phyloP scores from a whole-genome alignment of 2,113 vertebrate species.

The Gallinago jamesoni region DNA sequence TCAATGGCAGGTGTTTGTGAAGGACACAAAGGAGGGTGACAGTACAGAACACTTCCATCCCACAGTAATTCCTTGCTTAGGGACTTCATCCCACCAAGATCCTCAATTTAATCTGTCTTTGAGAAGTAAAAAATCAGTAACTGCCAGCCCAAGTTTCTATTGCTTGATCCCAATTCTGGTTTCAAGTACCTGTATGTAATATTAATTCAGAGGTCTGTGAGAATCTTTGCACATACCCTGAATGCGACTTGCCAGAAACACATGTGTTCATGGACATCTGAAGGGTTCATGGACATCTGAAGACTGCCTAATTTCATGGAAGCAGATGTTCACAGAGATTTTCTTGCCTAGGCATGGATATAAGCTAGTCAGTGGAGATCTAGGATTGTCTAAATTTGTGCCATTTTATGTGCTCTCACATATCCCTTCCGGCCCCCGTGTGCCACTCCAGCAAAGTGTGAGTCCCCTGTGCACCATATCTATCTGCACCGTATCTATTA shows the following conservation, averaged over 20 bases:
- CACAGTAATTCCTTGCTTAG: neutral
- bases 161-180: neutral
- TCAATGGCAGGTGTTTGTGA: neutral
- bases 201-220: neutral
- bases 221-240: accelerated
- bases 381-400: neutral
- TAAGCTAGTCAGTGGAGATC: neutral
- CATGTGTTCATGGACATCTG: neutral
- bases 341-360: neutral
- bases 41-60: neutral
- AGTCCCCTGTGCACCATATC: neutral
- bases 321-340: neutral
- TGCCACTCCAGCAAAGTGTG: neutral
- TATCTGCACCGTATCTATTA: neutral
- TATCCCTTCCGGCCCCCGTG: neutral
- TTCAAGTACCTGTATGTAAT: neutral
- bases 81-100: neutral
- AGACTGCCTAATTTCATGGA: neutral
- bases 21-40: neutral
- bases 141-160: neutral
- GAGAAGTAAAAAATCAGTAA: neutral
- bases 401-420: neutral
- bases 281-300: neutral
- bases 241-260: neutral
- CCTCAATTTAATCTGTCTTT: neutral